phyloP scores from a whole-genome alignment of 2,113 vertebrate genomes.

The Picathartes gymnocephalus region DNA sequence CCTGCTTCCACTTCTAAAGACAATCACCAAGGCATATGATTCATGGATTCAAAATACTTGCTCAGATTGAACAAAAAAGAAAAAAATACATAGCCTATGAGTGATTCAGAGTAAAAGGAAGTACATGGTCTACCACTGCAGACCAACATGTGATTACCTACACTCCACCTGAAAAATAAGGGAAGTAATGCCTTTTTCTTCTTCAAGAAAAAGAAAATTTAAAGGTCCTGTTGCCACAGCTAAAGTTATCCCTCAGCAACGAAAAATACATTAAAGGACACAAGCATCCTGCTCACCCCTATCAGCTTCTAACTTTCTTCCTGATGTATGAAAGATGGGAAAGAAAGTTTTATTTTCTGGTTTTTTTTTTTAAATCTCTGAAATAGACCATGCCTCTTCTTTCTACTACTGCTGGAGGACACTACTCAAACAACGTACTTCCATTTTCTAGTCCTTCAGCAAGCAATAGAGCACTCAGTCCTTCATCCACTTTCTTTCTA shows the following conservation, averaged over 20 bases:
- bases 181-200: neutral
- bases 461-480: neutral
- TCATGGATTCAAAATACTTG: slow-evolving; percentile 18
- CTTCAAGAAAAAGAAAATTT: neutral
- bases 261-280: neutral
- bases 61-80: neutral
- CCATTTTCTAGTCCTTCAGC: neutral
- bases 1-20: slow-evolving; percentile 28
- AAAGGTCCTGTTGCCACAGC: neutral
- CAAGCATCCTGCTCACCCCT: neutral
- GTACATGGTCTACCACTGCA: neutral
- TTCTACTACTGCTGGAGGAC: neutral
- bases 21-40: slow-evolving; percentile 43
- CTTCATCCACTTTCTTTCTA: neutral
- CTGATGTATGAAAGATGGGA: neutral
- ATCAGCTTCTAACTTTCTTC: neutral
- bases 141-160: neutral
- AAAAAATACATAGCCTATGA: neutral
- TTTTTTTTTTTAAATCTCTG: neutral
- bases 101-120: neutral
- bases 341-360: neutral
- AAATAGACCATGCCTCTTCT: neutral
- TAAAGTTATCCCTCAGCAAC: neutral
- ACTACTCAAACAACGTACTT: neutral
- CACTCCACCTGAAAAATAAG: neutral